Evolutionary conservation across 2,888 invertebrate species (phyloP), one percentile per base, ranked within the genome.

Genomic region (Cephus pygmeus): DNA sequence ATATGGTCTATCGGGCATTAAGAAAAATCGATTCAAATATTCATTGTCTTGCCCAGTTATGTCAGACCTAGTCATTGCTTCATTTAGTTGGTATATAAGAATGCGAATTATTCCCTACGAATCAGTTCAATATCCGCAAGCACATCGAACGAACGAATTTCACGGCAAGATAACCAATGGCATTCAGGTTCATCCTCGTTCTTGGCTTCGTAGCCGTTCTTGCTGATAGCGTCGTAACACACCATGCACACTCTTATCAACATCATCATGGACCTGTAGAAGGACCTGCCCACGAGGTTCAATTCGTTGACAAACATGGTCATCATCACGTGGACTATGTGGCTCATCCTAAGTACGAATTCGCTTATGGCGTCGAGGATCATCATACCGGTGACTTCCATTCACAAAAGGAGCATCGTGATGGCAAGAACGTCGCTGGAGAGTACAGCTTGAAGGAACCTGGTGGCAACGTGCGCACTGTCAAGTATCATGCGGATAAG

Each of bases 401-500:
- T 12, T 75, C 71, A 9, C 78, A 78, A 68, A 75, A 78, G 78
- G 78, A 78, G n/a, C 76, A 78, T 56, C 75, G 78, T 31, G 78
- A 78, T 31, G 78, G 78, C 34, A 78, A 78, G 34, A 76, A 76
- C 73, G 78, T 78, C 31, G 78, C 73, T 23, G 78, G 78, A 4
- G 78, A 78, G 35, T 78, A 78, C 73, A 75, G 75, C 34, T 71
- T 78, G 11, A 76, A 73, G 73, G 79, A 76, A 74, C 79, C 79
- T 15, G 79, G 79, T 36, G 79, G 76, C 15, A 76, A 79, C 33
- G 79, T 79, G 30, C 79, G 79, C 68, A 79, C 76, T 12, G 76
- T 79, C 35, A 79, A 79, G 69, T 76, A 76, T 69, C 79, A 79
- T 73, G 79, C 79, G 56, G 79, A 79, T 30, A 40, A 79, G 36